A percentile compares a stretch with the other conserved stretches of the same genome.
These are phyloP conservation scores for Lypha dubia DNA, from an alignment of 2,888 invertebrate species.

Conservation along the genomic window DNA sequence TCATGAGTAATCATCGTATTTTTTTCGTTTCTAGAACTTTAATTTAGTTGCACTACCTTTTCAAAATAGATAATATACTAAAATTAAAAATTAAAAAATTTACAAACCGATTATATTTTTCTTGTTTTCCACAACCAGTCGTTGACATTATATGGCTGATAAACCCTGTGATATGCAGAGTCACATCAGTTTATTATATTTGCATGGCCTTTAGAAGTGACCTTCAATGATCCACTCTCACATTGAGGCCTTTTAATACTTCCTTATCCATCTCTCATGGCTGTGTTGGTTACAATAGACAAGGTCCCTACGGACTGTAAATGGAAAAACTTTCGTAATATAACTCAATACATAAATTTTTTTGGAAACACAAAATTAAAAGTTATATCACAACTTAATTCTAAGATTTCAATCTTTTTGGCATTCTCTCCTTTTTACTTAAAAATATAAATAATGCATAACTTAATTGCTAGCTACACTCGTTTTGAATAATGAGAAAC, in stretches of 20 bases:
- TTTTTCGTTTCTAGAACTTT: constrained; percentile 34
- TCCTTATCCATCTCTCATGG: constrained; percentile 77
- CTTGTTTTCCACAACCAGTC: constrained; percentile 69
- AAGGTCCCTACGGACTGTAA: constrained; percentile 80
- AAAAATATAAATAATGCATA: constrained; percentile 37
- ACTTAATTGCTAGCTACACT: constrained; percentile 72
- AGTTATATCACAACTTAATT: constrained; percentile 33
- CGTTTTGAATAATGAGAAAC: constrained; percentile 21
- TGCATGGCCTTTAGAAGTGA: constrained; percentile 73
- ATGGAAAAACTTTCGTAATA: constrained; percentile 83
- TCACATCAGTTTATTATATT: constrained; percentile 32
- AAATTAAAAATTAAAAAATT: constrained; percentile 59
- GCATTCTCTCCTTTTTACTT: constrained; percentile 32
- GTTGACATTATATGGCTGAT: constrained; percentile 65
- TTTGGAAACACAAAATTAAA: constrained; percentile 35
- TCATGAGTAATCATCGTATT: constrained; percentile 53
- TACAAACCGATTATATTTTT: constrained; percentile 69
- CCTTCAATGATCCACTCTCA: constrained; percentile 73
- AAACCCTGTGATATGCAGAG: constrained; percentile 55
- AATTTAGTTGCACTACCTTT: neutral
- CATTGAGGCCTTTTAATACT: constrained; percentile 73
- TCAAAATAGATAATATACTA: constrained; percentile 34
- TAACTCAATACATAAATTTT: constrained; percentile 75
- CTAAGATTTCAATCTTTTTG: constrained; percentile 44
- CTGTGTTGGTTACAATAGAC: constrained; percentile 76